Evolutionary conservation across 2,888 invertebrate species (phyloP).

Genomic region (Euplexia lucipara): DNA sequence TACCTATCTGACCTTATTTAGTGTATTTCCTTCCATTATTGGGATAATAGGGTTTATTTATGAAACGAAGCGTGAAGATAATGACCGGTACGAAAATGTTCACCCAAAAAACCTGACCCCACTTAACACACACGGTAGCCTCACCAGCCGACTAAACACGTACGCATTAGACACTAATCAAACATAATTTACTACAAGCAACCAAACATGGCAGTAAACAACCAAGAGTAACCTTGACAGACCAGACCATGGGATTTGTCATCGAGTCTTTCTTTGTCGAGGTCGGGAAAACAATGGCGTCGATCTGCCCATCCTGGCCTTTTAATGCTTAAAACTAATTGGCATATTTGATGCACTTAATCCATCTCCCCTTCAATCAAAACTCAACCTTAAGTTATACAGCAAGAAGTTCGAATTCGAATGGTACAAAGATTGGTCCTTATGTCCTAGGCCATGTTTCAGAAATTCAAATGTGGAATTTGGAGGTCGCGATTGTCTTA

Average conservation of each 20-base stretch:
- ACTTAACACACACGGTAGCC: slow-evolving; percentile 49
- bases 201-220: slow-evolving; percentile 63
- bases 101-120: slow-evolving; percentile 26
- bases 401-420: slow-evolving; percentile 33
- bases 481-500: slow-evolving; percentile 86
- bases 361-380: slow-evolving; percentile 50
- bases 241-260: slow-evolving; percentile 79
- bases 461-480: slow-evolving; percentile 87
- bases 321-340: slow-evolving; percentile 80
- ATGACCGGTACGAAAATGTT: not conserved
- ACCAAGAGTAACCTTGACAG: slow-evolving; percentile 84
- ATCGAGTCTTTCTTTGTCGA: slow-evolving; percentile 86
- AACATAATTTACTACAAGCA: slow-evolving; percentile 66
- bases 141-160: slow-evolving; percentile 39
- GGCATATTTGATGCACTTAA: slow-evolving; percentile 73
- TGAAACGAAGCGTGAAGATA: slow-evolving; percentile 37
- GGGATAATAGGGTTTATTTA: slow-evolving; percentile 4
- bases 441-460: slow-evolving; percentile 65
- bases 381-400: slow-evolving; percentile 51
- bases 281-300: slow-evolving; percentile 84
- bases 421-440: slow-evolving; percentile 44
- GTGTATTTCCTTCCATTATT: slow-evolving; percentile 8
- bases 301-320: slow-evolving; percentile 83
- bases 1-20: not conserved
- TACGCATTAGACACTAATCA: slow-evolving; percentile 61